Evolutionary conservation across 1,140 invertebrate species (phyloP).

Genomic region (Arion vulgaris): DNA sequence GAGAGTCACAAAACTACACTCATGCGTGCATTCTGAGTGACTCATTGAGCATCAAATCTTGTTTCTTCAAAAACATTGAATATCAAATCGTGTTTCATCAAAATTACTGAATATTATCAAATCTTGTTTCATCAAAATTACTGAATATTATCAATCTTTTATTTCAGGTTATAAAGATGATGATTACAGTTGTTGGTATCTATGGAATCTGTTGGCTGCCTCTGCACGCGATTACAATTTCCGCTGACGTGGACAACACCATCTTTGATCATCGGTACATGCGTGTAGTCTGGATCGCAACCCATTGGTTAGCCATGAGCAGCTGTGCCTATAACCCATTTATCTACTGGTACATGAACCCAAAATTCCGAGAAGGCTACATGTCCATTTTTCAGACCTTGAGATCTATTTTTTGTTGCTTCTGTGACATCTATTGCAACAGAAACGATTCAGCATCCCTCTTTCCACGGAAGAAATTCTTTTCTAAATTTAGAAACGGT

Average conservation of each 20-base stretch:
- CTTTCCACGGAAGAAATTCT: background rate
- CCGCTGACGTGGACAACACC: constrained; percentile 62
- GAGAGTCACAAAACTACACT: no score
- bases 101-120: no score
- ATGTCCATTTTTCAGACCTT: constrained; percentile 35
- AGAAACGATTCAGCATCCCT: constrained; percentile 1
- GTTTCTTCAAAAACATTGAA: no score
- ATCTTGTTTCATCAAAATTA: no score
- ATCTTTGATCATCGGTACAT: constrained; percentile 72
- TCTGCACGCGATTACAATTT: constrained; percentile 79
- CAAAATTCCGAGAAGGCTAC: constrained; percentile 79
- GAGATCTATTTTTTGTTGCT: constrained; percentile 24
- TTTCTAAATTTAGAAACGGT: background rate
- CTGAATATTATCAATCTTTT: constrained; percentile 1
- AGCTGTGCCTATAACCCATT: constrained; percentile 92
- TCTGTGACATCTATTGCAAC: background rate
- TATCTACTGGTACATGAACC: constrained; percentile 93
- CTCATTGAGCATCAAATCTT: no score
- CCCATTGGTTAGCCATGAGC: constrained; percentile 90
- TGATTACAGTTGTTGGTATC: constrained; percentile 87
- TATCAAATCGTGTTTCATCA: no score
- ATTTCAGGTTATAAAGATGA: constrained; percentile 89
- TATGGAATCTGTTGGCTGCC: constrained; percentile 90
- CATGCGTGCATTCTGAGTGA: no score
- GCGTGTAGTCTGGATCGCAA: constrained; percentile 44